Percentiles rank a stretch among this genome's conserved stretches.
Conservation (phyloP, 2,888 invertebrate genomes). For the Podotricha telesiphe region DNA sequence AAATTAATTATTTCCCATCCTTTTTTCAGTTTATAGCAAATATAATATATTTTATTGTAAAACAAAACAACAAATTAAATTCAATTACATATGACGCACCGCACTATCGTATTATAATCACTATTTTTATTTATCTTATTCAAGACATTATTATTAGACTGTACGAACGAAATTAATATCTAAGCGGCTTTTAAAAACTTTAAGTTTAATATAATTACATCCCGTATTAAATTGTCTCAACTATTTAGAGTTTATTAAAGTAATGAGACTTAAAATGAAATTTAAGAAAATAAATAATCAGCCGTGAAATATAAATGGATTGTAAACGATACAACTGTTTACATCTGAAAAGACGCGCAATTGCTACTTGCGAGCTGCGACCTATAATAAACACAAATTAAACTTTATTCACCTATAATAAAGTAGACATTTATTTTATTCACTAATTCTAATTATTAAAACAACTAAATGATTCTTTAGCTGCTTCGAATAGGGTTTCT, state of each 20-base stretch:
- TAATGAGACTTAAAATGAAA: constrained; percentile 16
- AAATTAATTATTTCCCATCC: too few species aligned
- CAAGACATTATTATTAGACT: too few species aligned
- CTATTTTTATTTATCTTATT: too few species aligned
- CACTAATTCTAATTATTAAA: constrained; percentile 18
- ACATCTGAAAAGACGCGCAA: constrained; percentile 47
- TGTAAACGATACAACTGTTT: constrained; percentile 47
- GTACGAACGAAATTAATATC: too few species aligned
- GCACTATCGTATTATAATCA: too few species aligned
- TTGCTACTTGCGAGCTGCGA: constrained; percentile 17
- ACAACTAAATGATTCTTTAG: constrained; percentile 30
- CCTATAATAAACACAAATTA: constrained; percentile 30
- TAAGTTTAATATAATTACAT: too few species aligned
- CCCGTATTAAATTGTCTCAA: too few species aligned
- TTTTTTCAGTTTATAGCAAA: too few species aligned
- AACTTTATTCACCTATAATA: constrained; percentile 24
- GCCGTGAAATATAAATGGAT: constrained; percentile 48
- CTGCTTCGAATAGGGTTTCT: constrained; percentile 35
- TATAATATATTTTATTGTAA: too few species aligned
- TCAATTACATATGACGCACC: too few species aligned
- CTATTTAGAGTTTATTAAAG: constrained; percentile 4
- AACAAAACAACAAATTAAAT: too few species aligned
- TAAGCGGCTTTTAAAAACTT: too few species aligned
- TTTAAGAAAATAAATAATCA: constrained; percentile 49
- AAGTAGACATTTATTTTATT: constrained; percentile 28